Evolutionary conservation across 2,113 vertebrate genomes (phyloP), one percentile per base, ranked within the genome.

Genomic region (Pungitius pungitius): DNA sequence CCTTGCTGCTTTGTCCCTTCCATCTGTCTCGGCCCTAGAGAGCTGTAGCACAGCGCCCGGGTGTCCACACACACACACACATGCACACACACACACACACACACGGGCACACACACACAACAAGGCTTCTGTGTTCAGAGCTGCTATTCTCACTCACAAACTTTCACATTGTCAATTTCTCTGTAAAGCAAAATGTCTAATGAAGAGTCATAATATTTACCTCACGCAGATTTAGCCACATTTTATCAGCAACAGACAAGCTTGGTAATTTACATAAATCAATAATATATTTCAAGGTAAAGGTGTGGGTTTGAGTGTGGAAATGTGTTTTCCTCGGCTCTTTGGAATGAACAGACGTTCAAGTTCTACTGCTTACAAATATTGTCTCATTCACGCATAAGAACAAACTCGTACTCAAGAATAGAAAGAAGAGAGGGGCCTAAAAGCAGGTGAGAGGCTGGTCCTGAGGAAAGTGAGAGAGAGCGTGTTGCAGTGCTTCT

Each of bases 401-500:
- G 43, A 77, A 79, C 22, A 69, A 79, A 84, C 73, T 40, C 51
- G 63, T 65, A 72, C 58, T 79, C 69, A 49, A 78, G 75, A 89
- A 82, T 33, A 77, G 68, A 63, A 35, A 57, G 64, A 73, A 59
- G 65, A 54, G 76, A 60, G 60, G 33, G 42, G 61, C 65, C 81
- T 64, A 57, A 84, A 73, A 73, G 69, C 30, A 69, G 69, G 26
- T 45, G 81, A 82, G 74, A 66, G 56, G 57, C 60, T 68, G 22
- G 1, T 78, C 69, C 55, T 15, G 74, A 67, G 63, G 67, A 64
- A 67, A 74, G 78, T 65, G 57, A 86, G 77, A 62, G 57, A 82
- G 69, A 78, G 64, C 63, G 78, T 87, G 83, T 81, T 86, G 88
- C 89, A 89, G 79, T 86, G 83, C 74, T 83, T 59, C 81, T 78